phyloP scores from a whole-genome alignment of 2,888 invertebrate species.

The Kryphioiulus occultus region DNA sequence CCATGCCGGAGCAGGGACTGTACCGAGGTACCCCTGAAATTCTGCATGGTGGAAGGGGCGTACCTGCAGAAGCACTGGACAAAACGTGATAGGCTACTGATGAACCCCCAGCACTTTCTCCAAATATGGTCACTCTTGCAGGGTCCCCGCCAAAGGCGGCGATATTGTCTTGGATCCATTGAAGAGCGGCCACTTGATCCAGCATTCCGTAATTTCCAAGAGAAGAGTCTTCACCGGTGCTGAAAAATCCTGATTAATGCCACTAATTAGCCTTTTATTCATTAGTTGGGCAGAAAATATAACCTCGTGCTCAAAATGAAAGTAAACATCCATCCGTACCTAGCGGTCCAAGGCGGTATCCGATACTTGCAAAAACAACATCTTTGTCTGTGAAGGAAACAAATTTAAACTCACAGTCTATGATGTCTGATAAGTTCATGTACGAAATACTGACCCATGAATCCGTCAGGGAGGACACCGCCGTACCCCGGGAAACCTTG shows the following conservation, averaged over 20 bases:
- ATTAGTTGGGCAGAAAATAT: too few species aligned
- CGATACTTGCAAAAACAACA: constrained; percentile 54
- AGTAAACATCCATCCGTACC: constrained; percentile 53
- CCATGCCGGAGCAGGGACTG: too few species aligned
- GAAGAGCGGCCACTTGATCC: constrained; percentile 47
- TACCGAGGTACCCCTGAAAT: too few species aligned
- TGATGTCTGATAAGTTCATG: too few species aligned
- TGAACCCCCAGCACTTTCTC: constrained; percentile 50
- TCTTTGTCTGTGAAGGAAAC: constrained; percentile 12
- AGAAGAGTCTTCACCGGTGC: constrained; percentile 44
- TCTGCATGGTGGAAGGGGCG: neutral
- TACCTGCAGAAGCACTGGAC: constrained; percentile 45
- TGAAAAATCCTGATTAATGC: constrained; percentile 47
- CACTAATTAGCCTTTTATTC: neutral
- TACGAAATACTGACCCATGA: neutral
- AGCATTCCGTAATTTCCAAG: constrained; percentile 50
- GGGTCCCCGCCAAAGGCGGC: constrained; percentile 50
- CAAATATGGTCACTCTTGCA: constrained; percentile 42
- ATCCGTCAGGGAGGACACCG: neutral
- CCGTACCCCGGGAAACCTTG: neutral
- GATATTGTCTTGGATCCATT: constrained; percentile 51
- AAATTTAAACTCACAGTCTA: too few species aligned
- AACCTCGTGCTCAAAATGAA: neutral
- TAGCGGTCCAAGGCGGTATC: constrained; percentile 54
- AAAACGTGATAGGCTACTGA: constrained; percentile 46